Evolutionary conservation across 2,797 vertebrate species (phyloP), one percentile per base, ranked within the genome.

Genomic region (Limnodromus scolopaceus): DNA sequence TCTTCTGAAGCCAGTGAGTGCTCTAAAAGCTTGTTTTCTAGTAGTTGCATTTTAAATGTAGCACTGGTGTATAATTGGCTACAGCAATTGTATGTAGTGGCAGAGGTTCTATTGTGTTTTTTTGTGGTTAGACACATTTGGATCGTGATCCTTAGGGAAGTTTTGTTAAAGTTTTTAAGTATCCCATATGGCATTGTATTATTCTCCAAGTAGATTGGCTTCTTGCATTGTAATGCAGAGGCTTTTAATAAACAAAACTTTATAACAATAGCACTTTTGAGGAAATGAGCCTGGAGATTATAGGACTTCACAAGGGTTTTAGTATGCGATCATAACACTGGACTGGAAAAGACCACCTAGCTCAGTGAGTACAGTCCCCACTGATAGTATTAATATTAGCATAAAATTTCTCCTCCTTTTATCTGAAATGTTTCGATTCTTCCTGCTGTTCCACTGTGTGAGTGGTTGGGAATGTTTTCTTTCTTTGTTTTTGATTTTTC

Each of bases 181-280:
- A 24, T 61, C 64, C 94, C 96, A 64, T 83, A 81, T 92, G 93
- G 89, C 53, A 10, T 55, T 57, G 60, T 60, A 6, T 72, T 85
- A 41, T 91, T 71, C 84, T 85, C 64, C 28, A 1, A 57, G 80
- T 13, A 38, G 63, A 24, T 49, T 92, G 89, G 46, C 91, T 78
- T 65, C 4, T 1, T 91, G 55, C 64, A 43, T 74, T 55, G 66
- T 57, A 89, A 76, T 69, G 74, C 89, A 94, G 92, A 93, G 87
- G 91, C 81, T 87, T 95, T 95, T 91, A 65, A 91, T 93, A 74
- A 97, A 66, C 17, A 25, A 24, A 63, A 2, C 46, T 83, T 84
- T 7, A 16, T 58, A 95, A 95, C 96, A 97, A 92, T 97, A 15
- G 82, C 68, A 80, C 94, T 97, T 97, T 95, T 96, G 95, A 97